Base-by-base conservation (phyloP, 2,888 invertebrate genomes). In the Callinectes sapidus region DNA sequence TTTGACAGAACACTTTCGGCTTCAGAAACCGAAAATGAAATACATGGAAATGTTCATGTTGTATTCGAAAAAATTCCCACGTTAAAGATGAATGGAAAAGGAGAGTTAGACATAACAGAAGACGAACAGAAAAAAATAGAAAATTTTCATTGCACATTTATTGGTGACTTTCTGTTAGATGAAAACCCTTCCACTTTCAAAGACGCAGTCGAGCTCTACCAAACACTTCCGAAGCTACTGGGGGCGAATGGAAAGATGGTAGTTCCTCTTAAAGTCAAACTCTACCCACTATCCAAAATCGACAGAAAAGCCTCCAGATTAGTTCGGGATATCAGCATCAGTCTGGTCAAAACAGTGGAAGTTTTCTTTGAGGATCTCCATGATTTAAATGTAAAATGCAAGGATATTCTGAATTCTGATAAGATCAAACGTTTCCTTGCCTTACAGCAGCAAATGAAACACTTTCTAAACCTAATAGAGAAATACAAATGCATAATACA, bases 281-380 rank as follows among this genome's bases (percentile, higher is more conserved):
- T 91, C 2, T 91, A 85, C 86, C 91, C 91, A 39, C 87, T 91
- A 0, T 13, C 28, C 8, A 39, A 54, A 35, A 81, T 92, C 32
- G 89, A 92, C 39, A 92, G 55, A 8, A 89, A 35, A 81, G 91
- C 89, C 2, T 55, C 35, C 23, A 61, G 23, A 42, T 14, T 92
- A 18, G 91, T 92, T 13, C 81, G 91, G 23, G 89, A 92, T 23
- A 92, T 92, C 5, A 92, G 91, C 55, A 28, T 18, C 2, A 39
- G 55, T 2, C 28, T 92, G 14, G 39, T 85, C 35, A 89, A 55
- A 48, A 42, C 54, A 18, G 81, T 89, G 35, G 89, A 92, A 35
- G 35, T 23, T 23, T 35, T 39, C 54, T 39, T 92, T n/a, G 91
- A 92, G 55, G 48, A 71, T 85, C 28, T 92, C 13, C 48, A 92